Base-by-base conservation (phyloP, 1,140 invertebrate genomes). In the Physella acuta region DNA sequence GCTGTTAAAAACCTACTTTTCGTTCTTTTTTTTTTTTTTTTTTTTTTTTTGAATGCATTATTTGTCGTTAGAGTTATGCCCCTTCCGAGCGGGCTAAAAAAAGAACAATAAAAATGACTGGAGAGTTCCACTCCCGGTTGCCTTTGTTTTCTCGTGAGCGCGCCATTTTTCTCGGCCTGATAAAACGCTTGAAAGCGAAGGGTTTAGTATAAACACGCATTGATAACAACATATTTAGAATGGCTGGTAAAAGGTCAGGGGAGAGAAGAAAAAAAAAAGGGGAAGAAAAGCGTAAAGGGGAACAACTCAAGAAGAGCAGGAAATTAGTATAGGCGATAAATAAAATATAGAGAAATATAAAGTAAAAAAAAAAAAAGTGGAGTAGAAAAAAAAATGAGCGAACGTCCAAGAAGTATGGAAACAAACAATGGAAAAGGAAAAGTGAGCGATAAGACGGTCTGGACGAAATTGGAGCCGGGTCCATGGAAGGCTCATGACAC, bases 211-310 rank as follows among this genome's bases (percentile, higher is more conserved):
- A 61, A 39, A 61, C 33, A n/a, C n/a, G n/a, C n/a, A 31, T 34
- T 14, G 59, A 61, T 34, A 61, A 24, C 5, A 39, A 61, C 33
- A 61, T 34, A 61, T 34, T 37, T 34, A 36, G 36, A 61, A 34
- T 20, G 56, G 33, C 3, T 1, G 26, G 5, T n/a, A n/a, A 39
- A 61, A 61, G 36, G 59, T 37, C 33, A 61, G 26, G 24, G 59
- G 24, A 34, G n/a, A 59, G 17, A 17, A 59, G 30, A 31, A 34
- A 59, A 34, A 59, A 60, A 60, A 34, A 30, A 60, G 58, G 4
- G 4, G 26, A 60, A 60, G 33, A 30, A 60, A 34, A 60, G 31
- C 26, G 33, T 5, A n/a, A 60, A 14, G 5, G 5, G 3, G 33
- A 60, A 60, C n/a, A 5, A 31, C n/a, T 20, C 2, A 60, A 60